Evolutionary conservation across 92 coral and sea anemone species (phyloP).

Genomic region (Montipora capitata): DNA sequence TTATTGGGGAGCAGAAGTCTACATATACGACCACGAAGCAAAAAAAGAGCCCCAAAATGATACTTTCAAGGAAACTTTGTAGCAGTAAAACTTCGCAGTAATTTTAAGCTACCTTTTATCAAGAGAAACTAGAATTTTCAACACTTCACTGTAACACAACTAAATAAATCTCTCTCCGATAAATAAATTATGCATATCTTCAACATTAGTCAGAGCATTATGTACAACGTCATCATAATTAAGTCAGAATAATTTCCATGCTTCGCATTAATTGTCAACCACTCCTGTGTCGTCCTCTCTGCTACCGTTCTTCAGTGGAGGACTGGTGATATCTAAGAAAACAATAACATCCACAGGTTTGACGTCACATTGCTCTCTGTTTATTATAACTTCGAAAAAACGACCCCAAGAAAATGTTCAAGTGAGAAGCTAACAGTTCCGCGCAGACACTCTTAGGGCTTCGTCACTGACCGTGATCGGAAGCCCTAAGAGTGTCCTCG

Average conservation of each 20-base stretch:
- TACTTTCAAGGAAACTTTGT: too few species aligned
- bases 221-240: conserved; percentile 6
- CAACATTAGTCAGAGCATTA: background rate
- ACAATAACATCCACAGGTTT: background rate
- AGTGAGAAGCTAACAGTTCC: too few species aligned
- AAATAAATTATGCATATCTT: conserved; percentile 17
- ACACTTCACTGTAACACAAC: background rate
- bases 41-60: too few species aligned
- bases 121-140: background rate
- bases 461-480: too few species aligned
- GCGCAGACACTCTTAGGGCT: too few species aligned
- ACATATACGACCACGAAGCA: too few species aligned
- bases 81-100: too few species aligned
- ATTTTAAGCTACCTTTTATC: background rate
- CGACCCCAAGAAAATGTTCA: too few species aligned
- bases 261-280: conserved; percentile 26
- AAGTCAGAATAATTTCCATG: background rate
- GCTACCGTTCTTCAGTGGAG: conserved; percentile 29
- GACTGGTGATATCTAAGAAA: conserved; percentile 34
- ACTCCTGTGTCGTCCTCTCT: conserved; percentile 22
- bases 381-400: background rate
- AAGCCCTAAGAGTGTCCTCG: too few species aligned
- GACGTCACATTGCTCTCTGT: background rate
- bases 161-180: background rate
- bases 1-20: too few species aligned